Conservation (phyloP, 2,113 vertebrate genomes). For the Albula glossodonta region DNA sequence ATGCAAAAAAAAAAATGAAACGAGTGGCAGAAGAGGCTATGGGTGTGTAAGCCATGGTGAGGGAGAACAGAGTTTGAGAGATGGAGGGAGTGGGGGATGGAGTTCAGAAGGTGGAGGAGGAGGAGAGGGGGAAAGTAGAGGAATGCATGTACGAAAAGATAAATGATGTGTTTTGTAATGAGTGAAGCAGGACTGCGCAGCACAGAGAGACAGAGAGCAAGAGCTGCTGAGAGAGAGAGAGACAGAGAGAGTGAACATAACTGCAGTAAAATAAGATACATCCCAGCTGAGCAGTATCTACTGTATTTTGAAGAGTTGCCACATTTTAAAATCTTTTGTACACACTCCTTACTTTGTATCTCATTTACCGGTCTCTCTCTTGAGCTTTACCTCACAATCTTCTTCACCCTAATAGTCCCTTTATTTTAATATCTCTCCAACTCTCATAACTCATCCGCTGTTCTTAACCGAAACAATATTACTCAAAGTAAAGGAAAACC, state of each 20-base stretch:
- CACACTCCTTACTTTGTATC: neutral
- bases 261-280: slow-evolving; percentile 1
- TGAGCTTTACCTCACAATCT: neutral
- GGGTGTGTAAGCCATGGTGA: slow-evolving; percentile 58
- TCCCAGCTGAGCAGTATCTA: slow-evolving; percentile 26
- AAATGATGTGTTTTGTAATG: slow-evolving; percentile 70
- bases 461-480: neutral
- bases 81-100: slow-evolving; percentile 40
- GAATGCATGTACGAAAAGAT: slow-evolving; percentile 53
- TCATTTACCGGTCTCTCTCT: neutral
- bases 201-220: slow-evolving; percentile 43
- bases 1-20: neutral
- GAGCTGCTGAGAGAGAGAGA: neutral
- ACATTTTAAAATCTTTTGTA: slow-evolving; percentile 14
- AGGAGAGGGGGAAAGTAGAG: slow-evolving; percentile 26
- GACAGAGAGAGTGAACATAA: neutral
- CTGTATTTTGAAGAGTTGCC: neutral
- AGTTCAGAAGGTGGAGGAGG: slow-evolving; percentile 18
- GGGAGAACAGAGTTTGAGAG: slow-evolving; percentile 49
- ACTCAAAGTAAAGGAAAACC: neutral
- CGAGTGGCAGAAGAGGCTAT: neutral
- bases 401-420: neutral
- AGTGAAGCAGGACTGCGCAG: slow-evolving; percentile 45
- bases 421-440: neutral
- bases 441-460: neutral